These are phyloP conservation scores for Torymus aiolomorphi DNA, from an alignment of 2,888 invertebrate species.

Conservation along the genomic window DNA sequence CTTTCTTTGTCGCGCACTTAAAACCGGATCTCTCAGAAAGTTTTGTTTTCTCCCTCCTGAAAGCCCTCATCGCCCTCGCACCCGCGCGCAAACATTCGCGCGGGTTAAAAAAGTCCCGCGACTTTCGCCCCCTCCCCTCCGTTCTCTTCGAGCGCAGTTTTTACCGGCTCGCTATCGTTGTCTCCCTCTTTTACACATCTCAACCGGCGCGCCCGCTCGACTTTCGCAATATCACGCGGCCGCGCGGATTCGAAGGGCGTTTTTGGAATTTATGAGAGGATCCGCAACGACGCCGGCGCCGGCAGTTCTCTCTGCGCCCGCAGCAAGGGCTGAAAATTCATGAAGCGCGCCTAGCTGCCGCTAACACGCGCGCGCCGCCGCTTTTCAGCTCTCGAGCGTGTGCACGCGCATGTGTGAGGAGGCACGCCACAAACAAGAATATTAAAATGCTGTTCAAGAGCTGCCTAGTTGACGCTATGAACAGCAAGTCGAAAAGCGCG, in stretches of 20 bases:
- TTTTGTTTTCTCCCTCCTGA: conserved; percentile 28
- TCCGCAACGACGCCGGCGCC: neutral
- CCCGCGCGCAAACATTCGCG: conserved; percentile 14
- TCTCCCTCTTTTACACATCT: neutral
- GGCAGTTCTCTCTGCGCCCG: neutral
- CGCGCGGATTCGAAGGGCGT: conserved; percentile 34
- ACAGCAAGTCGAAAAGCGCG: neutral
- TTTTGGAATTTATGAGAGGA: conserved; percentile 29
- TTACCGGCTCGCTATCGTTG: neutral
- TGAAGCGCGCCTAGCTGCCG: conserved; percentile 20
- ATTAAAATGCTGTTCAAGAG: conserved; percentile 17
- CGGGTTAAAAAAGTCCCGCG: conserved; percentile 38
- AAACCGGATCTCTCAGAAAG: conserved; percentile 37
- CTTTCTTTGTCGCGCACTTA: conserved; percentile 30
- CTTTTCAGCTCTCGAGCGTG: neutral
- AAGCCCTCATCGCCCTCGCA: conserved; percentile 9
- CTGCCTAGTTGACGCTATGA: conserved; percentile 20
- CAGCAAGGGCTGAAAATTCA: conserved; percentile 31
- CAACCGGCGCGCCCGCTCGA: neutral
- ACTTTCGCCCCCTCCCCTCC: neutral
- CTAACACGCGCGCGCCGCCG: conserved; percentile 4
- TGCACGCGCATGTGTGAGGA: neutral
- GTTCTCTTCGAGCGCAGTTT: neutral
- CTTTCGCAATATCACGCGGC: conserved; percentile 40
- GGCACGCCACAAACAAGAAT: conserved; percentile 18